A percentile compares a stretch with the other conserved stretches of the same genome.
phyloP scores from a whole-genome alignment of 2,113 vertebrate genomes.

The Recurvirostra avosetta region DNA sequence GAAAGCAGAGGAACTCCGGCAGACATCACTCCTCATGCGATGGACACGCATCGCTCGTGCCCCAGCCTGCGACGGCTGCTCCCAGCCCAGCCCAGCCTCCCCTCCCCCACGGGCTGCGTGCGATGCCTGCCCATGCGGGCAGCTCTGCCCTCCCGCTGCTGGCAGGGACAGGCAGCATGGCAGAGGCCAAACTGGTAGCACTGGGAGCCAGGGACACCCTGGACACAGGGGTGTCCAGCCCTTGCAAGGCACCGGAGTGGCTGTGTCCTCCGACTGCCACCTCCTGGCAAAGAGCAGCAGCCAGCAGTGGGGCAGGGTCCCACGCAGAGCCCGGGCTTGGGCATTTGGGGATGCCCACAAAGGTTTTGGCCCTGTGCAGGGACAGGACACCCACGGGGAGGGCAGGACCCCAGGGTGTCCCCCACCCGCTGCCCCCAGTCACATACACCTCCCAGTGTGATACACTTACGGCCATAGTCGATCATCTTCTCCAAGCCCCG shows the following conservation, averaged over 20 bases:
- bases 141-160: neutral
- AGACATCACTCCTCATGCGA: accelerated
- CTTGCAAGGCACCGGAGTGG: neutral
- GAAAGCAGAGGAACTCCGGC: neutral
- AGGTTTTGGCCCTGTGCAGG: neutral
- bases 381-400: neutral
- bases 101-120: neutral
- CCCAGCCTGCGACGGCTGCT: neutral
- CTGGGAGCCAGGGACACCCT: neutral
- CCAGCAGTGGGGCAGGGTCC: neutral
- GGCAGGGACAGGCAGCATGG: neutral
- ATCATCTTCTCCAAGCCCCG: neutral
- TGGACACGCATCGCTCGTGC: accelerated
- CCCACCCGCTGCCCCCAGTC: neutral
- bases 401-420: neutral
- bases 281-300: neutral
- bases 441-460: neutral
- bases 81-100: neutral
- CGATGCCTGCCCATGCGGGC: accelerated
- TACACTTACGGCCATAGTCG: accelerated
- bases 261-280: accelerated
- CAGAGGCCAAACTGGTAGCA: neutral
- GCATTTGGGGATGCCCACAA: neutral
- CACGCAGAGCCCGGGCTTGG: neutral
- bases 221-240: neutral